Conservation (phyloP, 2,797 vertebrate species). For the Yasuhikotakia modesta region DNA sequence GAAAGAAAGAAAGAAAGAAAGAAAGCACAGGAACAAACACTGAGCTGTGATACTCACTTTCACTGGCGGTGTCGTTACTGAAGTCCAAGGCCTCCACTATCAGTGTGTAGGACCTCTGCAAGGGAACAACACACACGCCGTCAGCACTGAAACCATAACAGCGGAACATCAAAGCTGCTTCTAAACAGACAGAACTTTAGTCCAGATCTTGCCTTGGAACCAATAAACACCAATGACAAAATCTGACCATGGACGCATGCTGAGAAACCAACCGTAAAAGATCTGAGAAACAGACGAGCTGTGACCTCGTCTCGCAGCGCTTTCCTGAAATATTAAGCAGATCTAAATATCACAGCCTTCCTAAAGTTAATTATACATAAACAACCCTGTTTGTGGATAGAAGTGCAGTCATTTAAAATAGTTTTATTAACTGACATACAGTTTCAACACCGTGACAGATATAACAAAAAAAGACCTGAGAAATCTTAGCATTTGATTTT, state of each 20-base stretch:
- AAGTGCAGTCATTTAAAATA: not conserved
- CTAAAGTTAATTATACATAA: constrained; percentile 54
- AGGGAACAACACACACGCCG: constrained; percentile 63
- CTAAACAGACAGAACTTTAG: constrained; percentile 21
- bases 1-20: not conserved
- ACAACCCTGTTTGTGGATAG: constrained; percentile 45
- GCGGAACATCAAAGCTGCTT: constrained; percentile 32
- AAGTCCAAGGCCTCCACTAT: constrained; percentile 96
- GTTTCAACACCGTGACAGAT: not conserved
- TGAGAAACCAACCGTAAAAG: constrained; percentile 18
- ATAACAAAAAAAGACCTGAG: no score
- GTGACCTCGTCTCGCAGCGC: not conserved
- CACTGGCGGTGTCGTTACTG: constrained; percentile 86
- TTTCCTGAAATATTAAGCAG: not conserved
- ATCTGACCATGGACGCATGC: constrained; percentile 20
- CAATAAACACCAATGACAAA: constrained; percentile 38
- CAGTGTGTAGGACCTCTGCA: constrained; percentile 95
- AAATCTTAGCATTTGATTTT: no score
- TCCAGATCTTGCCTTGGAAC: constrained; percentile 11
- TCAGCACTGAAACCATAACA: constrained; percentile 63
- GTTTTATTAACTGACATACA: not conserved
- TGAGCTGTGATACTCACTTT: constrained; percentile 67
- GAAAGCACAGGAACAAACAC: not conserved
- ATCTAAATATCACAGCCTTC: not conserved
- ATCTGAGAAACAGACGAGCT: not conserved